phyloP scores from a whole-genome alignment of 2,113 vertebrate species.

The Poecilia latipinna region DNA sequence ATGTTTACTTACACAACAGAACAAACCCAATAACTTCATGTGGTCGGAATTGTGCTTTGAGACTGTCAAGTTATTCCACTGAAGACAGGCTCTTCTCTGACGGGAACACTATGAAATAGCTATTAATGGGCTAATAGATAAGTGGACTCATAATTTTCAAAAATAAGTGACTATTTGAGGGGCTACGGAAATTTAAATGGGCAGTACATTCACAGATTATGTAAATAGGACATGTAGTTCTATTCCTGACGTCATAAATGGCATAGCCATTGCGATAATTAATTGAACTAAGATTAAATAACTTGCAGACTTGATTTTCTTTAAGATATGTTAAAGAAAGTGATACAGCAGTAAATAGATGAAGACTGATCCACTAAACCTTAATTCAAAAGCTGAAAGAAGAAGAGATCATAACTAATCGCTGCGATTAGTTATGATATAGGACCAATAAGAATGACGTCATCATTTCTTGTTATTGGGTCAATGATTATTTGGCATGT shows the following conservation, averaged over 20 bases:
- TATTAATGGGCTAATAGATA: not conserved
- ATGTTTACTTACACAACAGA: conserved; percentile 98
- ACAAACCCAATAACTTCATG: conserved; percentile 84
- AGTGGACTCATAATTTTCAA: not conserved
- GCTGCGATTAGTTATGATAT: no score
- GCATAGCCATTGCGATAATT: conserved; percentile 30
- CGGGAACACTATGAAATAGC: conserved; percentile 22
- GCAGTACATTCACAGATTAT: not conserved
- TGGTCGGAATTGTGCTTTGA: conserved; percentile 59
- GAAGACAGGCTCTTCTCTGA: conserved; percentile 30
- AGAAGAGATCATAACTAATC: conserved; percentile 11
- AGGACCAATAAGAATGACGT: no score
- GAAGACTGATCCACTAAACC: conserved; percentile 59
- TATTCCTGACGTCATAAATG: conserved; percentile 20
- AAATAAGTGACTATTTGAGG: not conserved
- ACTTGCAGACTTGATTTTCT: conserved; percentile 32
- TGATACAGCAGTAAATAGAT: conserved; percentile 13
- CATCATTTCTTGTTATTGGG: no score
- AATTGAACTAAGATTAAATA: conserved; percentile 45
- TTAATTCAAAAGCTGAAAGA: conserved; percentile 16
- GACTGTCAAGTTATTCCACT: conserved; percentile 47
- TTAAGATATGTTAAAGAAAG: conserved; percentile 26
- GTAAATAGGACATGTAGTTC: conserved; percentile 2
- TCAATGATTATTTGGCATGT: not conserved
- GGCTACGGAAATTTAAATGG: not conserved